Evolutionary conservation across 2,888 invertebrate genomes (phyloP), one percentile per base, ranked within the genome.

Genomic region (Dryocosmus kuriphilus): DNA sequence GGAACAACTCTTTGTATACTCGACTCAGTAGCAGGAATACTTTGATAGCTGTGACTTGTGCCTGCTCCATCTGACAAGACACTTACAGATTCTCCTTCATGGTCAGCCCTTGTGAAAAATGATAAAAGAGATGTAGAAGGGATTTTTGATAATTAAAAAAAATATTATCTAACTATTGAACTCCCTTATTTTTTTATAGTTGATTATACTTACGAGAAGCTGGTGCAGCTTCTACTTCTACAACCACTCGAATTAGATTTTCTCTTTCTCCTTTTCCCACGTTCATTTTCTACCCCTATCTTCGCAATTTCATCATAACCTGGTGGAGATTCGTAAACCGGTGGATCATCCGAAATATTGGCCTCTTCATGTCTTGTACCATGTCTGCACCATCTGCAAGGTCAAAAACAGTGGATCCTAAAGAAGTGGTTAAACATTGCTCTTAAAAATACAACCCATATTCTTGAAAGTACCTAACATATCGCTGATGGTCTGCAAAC

Each of bases 241-340:
- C 81, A 81, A 51, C 79, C 81, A 35, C 79, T 78, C 0, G 46
- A 79, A 22, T 79, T 79, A 7, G 73, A 79, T 57, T 80, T 86
- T 14, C 84, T 79, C 57, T 79, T 83, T 65, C 86, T 90, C 77
- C 87, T 88, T 22, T 86, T 85, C 41, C 83, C 80, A 6, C 90
- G 86, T 82, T 92, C 92, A 79, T 91, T 90, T 27, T 93, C 92
- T 88, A 93, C 91, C 19, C 92, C 92, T 65, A 93, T 88, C 86
- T 94, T 94, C 41, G 94, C 93, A n/a, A 95, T 93, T 79, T 95
- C 95, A 78, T 95, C 94, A 86, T 96, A 96, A 80, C 95, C 94
- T 0, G 95, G 95, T 0, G 95, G 95, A 0, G 95, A 94, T 88
- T 95, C 95, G 89, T 95, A 95, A 67, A 92, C 93, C 0, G 95